Evolutionary conservation across 1,140 invertebrate species (phyloP), one percentile per base, ranked within the genome.

Genomic region (Delia radicum): DNA sequence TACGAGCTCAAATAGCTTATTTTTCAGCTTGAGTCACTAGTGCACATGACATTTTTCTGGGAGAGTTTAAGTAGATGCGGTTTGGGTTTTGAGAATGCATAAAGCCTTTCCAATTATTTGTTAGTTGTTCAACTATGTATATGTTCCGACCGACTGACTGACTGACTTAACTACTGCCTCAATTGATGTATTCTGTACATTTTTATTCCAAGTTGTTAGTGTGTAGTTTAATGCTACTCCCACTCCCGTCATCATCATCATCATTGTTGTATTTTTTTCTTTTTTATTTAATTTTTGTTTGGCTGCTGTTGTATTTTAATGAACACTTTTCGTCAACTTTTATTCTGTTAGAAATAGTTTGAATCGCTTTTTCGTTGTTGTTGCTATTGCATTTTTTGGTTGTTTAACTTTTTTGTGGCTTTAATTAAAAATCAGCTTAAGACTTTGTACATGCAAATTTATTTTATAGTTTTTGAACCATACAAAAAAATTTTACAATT

Each of bases 351-450:
- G 12, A 65, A 65, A 29, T 29, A 29, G 62, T 65, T 65, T 69
- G 65, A 8, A 67, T 55, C 18, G 5, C 31, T 33, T 67, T 8
- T 67, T 5, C 31, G n/a, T 31, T 69, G 33, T 69, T 31, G 33
- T 21, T 33, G n/a, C 15, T 2, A 29, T 63, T 63, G 12, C 13
- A 3, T 31, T 67, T 67, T 31, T 67, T 69, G 5, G 15, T 33
- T 33, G 18, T 24, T 21, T 21, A 5, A 6, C 18, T 1, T 55
- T 55, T 55, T 55, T 55, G 31, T 21, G 65, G 31, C 29, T 69
- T 67, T 69, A 69, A 69, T 69, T 69, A 69, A 33, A 69, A 69
- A 33, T 69, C 65, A 33, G 65, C 65, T 69, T 37, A 69, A 69
- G 65, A 65, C 65, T 69, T 37, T 33, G 6, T 2, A 24, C 15